Percentiles rank a stretch among this genome's conserved stretches.
These are phyloP conservation scores for Dolichomitus sp. DNA, from an alignment of 2,888 invertebrate species.

Conservation along the genomic window DNA sequence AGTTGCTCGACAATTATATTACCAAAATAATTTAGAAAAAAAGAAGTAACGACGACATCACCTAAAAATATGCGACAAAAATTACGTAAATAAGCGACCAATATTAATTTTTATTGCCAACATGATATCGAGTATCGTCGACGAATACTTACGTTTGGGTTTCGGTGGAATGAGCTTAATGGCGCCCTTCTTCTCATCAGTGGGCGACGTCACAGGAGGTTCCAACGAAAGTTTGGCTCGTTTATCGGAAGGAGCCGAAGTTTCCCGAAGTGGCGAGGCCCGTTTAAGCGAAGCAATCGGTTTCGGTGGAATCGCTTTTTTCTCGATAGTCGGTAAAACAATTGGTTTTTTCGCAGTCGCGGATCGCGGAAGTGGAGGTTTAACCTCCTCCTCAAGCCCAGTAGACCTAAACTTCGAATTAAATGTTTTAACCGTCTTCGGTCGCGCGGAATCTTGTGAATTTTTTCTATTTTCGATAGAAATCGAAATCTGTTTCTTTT, in stretches of 20 bases:
- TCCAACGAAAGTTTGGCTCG: slow-evolving; percentile 89
- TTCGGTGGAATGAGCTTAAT: slow-evolving; percentile 96
- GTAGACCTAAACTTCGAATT: slow-evolving; percentile 97
- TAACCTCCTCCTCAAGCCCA: slow-evolving; percentile 95
- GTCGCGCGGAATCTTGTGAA: slow-evolving; percentile 89
- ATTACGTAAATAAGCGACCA: not conserved
- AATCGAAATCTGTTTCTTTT: slow-evolving; percentile 92
- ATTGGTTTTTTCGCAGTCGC: slow-evolving; percentile 88
- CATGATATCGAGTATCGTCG: slow-evolving; percentile 17
- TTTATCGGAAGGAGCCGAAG: slow-evolving; percentile 90
- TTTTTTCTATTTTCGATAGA: slow-evolving; percentile 93
- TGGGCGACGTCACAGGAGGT: slow-evolving; percentile 75
- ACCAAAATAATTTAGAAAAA: not conserved
- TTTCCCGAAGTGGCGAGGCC: slow-evolving; percentile 84
- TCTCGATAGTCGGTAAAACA: slow-evolving; percentile 74
- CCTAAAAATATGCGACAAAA: slow-evolving; percentile 3
- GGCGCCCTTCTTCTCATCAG: slow-evolving; percentile 91
- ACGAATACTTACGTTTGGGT: slow-evolving; percentile 95
- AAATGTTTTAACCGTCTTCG: slow-evolving; percentile 97
- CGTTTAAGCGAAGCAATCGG: slow-evolving; percentile 87
- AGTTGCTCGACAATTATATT: slow-evolving; percentile 5
- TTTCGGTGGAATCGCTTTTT: slow-evolving; percentile 82
- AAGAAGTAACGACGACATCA: not conserved
- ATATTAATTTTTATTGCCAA: slow-evolving; percentile 4
- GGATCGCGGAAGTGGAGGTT: slow-evolving; percentile 94